These are phyloP conservation scores for Parus major DNA, from an alignment of 2,113 vertebrate species.

Conservation along the genomic window DNA sequence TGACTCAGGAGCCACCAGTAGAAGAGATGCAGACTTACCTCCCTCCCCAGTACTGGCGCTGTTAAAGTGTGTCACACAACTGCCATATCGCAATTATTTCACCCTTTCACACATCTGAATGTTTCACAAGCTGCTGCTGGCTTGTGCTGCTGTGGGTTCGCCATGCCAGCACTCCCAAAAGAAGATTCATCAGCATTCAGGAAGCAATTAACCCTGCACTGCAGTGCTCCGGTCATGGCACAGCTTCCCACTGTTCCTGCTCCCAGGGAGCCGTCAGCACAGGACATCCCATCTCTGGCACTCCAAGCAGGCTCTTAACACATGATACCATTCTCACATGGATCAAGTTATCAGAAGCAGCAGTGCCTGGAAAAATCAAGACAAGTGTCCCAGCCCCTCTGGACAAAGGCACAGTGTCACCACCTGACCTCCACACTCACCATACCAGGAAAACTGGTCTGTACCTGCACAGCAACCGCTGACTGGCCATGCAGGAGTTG, in stretches of 20 bases:
- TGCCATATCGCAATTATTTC: background rate
- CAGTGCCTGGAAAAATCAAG: background rate
- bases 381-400: background rate
- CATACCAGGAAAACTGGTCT: background rate
- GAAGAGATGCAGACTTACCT: background rate
- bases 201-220: background rate
- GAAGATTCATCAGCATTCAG: background rate
- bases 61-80: background rate
- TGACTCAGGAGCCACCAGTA: background rate
- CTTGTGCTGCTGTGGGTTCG: background rate
- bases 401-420: background rate
- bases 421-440: background rate
- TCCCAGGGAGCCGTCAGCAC: background rate
- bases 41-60: background rate
- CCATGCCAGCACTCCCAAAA: background rate
- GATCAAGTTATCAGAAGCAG: background rate
- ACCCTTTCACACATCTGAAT: background rate
- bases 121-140: background rate
- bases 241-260: background rate
- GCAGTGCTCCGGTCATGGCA: background rate
- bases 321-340: rapidly evolving
- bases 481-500: background rate
- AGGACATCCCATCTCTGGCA: background rate
- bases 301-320: background rate
- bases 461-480: background rate